Conservation (phyloP, 1,140 invertebrate species). For the Microplitis demolitor region DNA sequence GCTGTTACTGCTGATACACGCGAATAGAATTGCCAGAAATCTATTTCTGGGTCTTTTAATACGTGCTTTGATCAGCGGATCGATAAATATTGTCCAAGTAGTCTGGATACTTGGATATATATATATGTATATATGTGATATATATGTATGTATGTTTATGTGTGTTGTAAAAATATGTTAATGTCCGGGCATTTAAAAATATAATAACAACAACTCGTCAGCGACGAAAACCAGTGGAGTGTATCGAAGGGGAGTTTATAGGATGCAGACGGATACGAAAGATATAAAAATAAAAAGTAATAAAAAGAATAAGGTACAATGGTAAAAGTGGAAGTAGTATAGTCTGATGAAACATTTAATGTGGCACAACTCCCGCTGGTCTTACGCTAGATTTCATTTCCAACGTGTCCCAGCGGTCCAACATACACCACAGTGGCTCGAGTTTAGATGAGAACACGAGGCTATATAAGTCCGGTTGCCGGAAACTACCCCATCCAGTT, state of each 20-base stretch:
- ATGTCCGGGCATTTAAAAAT: too few relatives aligned
- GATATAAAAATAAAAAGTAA: background rate
- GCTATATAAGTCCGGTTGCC: conserved; percentile 15
- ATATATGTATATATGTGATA: too few relatives aligned
- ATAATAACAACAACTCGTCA: too few relatives aligned
- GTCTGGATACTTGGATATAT: too few relatives aligned
- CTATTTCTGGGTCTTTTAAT: background rate
- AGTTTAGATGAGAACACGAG: conserved; percentile 13
- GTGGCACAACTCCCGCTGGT: background rate
- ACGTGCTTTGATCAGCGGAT: too few relatives aligned
- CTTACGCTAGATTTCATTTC: conserved; percentile 13
- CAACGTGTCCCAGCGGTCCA: background rate
- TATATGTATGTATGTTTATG: too few relatives aligned
- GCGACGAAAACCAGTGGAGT: too few relatives aligned
- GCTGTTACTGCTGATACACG: background rate
- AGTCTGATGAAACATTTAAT: conserved; percentile 12
- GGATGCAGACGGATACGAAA: too few relatives aligned
- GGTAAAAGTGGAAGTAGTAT: background rate
- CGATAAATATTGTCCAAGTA: too few relatives aligned
- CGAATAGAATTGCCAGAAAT: conserved; percentile 2
- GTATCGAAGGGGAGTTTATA: too few relatives aligned
- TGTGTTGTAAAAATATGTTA: too few relatives aligned
- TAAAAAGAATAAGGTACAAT: background rate
- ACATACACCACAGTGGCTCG: background rate
- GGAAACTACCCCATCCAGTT: conserved; percentile 23